Conservation (phyloP, 2,888 invertebrate species). For the Drosophila nr. fundita region DNA sequence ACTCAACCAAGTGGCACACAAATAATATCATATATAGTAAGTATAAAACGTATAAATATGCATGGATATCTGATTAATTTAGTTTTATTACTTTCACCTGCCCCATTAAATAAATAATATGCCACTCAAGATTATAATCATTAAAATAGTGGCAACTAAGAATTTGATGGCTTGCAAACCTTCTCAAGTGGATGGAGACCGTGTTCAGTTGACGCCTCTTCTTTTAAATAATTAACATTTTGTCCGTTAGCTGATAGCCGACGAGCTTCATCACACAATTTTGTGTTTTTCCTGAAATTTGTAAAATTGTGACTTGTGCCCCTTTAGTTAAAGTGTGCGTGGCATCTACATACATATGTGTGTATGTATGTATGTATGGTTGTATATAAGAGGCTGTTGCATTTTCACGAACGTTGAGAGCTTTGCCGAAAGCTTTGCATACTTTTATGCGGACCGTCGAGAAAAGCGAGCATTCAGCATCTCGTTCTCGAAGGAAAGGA, state of each 20-base stretch:
- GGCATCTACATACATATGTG: neutral
- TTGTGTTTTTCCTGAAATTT: conserved; percentile 19
- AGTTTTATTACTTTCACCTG: neutral
- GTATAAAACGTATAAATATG: neutral
- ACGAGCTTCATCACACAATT: neutral
- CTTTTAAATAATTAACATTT: neutral
- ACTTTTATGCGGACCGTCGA: conserved; percentile 24
- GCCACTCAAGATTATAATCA: neutral
- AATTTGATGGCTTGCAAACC: neutral
- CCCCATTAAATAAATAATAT: neutral
- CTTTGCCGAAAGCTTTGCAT: conserved; percentile 56
- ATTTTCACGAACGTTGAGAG: conserved; percentile 42
- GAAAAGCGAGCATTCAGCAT: conserved; percentile 27
- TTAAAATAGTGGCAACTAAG: neutral
- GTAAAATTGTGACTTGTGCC: neutral
- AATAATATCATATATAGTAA: neutral
- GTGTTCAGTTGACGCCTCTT: neutral
- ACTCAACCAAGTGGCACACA: neutral
- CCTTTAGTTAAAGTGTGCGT: neutral
- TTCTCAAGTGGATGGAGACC: neutral
- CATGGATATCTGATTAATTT: neutral
- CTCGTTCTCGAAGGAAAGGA: conserved; percentile 1
- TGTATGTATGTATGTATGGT: neutral
- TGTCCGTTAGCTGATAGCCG: neutral
- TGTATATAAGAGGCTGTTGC: conserved; percentile 55